Conservation (phyloP, 2,113 vertebrate species). For the Bambusicola thoracicus region DNA sequence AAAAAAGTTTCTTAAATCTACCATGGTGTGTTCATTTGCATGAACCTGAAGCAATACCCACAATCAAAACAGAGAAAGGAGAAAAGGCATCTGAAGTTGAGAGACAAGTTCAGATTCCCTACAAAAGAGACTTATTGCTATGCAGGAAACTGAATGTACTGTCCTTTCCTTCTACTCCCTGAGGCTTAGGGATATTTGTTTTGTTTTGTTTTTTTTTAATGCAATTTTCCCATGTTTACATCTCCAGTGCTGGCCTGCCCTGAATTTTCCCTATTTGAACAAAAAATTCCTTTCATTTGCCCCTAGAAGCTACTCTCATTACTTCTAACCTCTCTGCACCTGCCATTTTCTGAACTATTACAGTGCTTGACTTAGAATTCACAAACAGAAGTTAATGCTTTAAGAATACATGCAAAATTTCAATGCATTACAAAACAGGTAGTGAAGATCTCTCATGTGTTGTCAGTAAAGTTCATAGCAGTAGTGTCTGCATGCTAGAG, state of each 20-base stretch:
- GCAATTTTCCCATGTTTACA: not conserved
- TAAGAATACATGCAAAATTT: not conserved
- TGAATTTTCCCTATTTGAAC: not conserved
- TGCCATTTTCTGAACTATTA: not conserved
- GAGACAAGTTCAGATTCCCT: slow-evolving; percentile 14
- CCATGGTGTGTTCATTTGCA: slow-evolving; percentile 10
- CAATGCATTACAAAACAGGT: not conserved
- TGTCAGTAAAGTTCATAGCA: not conserved
- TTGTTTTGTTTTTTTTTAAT: not conserved
- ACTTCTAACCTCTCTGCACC: not conserved
- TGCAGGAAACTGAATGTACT: slow-evolving; percentile 11
- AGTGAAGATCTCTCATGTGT: not conserved
- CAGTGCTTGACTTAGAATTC: not conserved
- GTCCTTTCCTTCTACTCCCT: not conserved
- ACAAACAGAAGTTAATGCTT: not conserved
- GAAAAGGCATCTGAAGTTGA: not conserved
- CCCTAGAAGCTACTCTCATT: not conserved
- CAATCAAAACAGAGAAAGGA: slow-evolving; percentile 23
- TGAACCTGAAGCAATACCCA: slow-evolving; percentile 24
- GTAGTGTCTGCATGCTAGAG: not conserved
- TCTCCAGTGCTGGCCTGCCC: not conserved
- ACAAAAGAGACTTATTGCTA: slow-evolving; percentile 15
- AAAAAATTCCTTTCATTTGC: not conserved
- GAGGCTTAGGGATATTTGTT: slow-evolving; percentile 21
- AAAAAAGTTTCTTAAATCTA: slow-evolving; percentile 24